phyloP scores from a whole-genome alignment of 2,113 vertebrate species.

The Cryptomyrus ogoouensis region DNA sequence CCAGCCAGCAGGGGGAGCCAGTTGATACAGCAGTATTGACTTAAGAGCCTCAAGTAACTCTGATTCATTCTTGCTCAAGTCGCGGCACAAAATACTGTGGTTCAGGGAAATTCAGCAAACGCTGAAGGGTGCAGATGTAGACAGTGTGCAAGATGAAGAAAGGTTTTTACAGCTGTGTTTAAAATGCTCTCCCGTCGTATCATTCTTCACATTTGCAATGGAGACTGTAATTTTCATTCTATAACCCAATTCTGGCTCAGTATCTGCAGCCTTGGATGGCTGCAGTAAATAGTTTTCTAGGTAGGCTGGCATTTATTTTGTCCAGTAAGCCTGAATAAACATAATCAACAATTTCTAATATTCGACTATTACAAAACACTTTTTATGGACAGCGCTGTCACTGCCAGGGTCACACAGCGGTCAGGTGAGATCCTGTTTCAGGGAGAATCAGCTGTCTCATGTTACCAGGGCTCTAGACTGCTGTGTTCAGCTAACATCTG shows the following conservation, averaged over 20 bases:
- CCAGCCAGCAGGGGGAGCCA: background rate
- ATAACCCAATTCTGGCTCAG: background rate
- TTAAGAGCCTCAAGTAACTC: background rate
- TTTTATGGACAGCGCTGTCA: background rate
- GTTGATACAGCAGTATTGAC: background rate
- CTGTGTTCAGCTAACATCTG: background rate
- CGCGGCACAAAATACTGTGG: background rate
- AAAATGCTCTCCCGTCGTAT: background rate
- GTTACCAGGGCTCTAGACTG: background rate
- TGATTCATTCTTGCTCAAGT: background rate
- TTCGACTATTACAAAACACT: background rate
- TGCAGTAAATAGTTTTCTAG: background rate
- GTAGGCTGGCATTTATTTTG: background rate
- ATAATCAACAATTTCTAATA: background rate
- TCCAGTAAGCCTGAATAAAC: background rate
- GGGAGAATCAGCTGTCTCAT: background rate
- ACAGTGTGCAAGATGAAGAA: background rate
- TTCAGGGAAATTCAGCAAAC: background rate
- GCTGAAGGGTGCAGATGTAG: background rate
- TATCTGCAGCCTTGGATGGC: background rate
- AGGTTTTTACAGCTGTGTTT: background rate
- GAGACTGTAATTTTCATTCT: background rate
- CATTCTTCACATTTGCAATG: background rate
- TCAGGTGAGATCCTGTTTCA: background rate
- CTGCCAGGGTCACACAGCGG: background rate